phyloP scores from a whole-genome alignment of 2,888 invertebrate species.

The Saturnia japonica region DNA sequence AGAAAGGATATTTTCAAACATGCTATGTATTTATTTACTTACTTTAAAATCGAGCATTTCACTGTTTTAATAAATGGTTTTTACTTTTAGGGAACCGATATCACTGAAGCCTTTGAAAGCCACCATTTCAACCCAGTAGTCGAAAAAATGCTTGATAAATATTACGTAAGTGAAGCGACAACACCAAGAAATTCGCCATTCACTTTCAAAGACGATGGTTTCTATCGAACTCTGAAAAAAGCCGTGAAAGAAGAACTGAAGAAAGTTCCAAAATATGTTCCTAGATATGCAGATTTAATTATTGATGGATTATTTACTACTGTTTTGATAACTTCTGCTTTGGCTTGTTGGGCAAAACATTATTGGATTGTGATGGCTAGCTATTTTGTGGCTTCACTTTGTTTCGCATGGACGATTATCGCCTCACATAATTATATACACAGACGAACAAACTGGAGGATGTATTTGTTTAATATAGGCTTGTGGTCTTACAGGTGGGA shows the following conservation, averaged over 20 bases:
- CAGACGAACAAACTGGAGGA: slow-evolving; percentile 88
- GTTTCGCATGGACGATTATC: slow-evolving; percentile 82
- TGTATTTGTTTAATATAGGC: slow-evolving; percentile 89
- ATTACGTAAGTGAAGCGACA: slow-evolving; percentile 83
- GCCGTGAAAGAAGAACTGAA: slow-evolving; percentile 80
- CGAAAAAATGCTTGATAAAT: slow-evolving; percentile 83
- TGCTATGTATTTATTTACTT: neutral
- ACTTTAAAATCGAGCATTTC: neutral
- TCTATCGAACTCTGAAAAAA: slow-evolving; percentile 86
- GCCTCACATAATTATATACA: slow-evolving; percentile 91
- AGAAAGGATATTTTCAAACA: too few species aligned
- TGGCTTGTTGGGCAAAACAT: slow-evolving; percentile 51
- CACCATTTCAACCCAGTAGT: slow-evolving; percentile 81
- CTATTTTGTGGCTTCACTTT: slow-evolving; percentile 62
- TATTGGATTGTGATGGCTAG: slow-evolving; percentile 50
- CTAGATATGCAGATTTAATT: slow-evolving; percentile 49
- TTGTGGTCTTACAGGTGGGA: slow-evolving; percentile 84
- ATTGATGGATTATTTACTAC: slow-evolving; percentile 63
- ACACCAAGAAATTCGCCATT: slow-evolving; percentile 86
- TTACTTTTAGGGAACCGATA: slow-evolving; percentile 81
- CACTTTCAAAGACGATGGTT: slow-evolving; percentile 88
- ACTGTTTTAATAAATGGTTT: neutral
- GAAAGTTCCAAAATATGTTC: slow-evolving; percentile 62
- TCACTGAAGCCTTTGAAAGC: slow-evolving; percentile 83
- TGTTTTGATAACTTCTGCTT: slow-evolving; percentile 55